A percentile compares a stretch with the other conserved stretches of the same genome.
phyloP scores from a whole-genome alignment of 2,888 invertebrate species.

The Aplocera efformata region DNA sequence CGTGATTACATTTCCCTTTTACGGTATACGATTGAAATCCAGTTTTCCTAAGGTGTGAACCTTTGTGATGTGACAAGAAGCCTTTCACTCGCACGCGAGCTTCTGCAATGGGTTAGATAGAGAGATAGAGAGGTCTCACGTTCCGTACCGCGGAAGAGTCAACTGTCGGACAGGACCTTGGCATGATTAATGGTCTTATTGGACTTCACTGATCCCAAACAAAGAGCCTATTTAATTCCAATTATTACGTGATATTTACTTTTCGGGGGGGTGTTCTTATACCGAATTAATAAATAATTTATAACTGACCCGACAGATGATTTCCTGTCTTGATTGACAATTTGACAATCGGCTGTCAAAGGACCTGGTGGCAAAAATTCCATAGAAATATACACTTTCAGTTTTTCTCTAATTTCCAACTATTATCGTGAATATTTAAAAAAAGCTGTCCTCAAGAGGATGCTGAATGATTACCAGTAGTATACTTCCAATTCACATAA shows the following conservation, averaged over 20 bases:
- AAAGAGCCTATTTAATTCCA: slow-evolving; percentile 10
- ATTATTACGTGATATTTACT: no score
- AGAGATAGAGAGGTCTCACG: slow-evolving; percentile 24
- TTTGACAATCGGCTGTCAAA: no score
- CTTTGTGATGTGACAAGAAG: slow-evolving; percentile 29
- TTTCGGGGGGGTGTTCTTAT: no score
- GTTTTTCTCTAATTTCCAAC: no score
- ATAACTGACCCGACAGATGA: no score
- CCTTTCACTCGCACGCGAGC: slow-evolving; percentile 30
- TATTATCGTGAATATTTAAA: no score
- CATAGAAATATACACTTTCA: no score
- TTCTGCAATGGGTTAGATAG: slow-evolving; percentile 29
- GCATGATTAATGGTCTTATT: slow-evolving; percentile 41
- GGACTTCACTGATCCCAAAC: slow-evolving; percentile 31
- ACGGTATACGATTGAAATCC: slow-evolving; percentile 39
- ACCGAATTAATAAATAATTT: no score
- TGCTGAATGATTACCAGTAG: slow-evolving; percentile 8
- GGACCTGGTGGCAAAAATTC: no score
- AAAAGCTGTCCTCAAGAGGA: no score
- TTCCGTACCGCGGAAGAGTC: slow-evolving; percentile 43
- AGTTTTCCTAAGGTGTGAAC: slow-evolving; percentile 37
- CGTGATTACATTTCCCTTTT: slow-evolving; percentile 51
- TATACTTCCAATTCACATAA: no score
- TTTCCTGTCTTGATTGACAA: no score
- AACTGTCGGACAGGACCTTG: slow-evolving; percentile 43